A percentile compares a stretch with the other conserved stretches of the same genome.
phyloP scores from a whole-genome alignment of 2,797 vertebrate species.

The Xenopus petersii region DNA sequence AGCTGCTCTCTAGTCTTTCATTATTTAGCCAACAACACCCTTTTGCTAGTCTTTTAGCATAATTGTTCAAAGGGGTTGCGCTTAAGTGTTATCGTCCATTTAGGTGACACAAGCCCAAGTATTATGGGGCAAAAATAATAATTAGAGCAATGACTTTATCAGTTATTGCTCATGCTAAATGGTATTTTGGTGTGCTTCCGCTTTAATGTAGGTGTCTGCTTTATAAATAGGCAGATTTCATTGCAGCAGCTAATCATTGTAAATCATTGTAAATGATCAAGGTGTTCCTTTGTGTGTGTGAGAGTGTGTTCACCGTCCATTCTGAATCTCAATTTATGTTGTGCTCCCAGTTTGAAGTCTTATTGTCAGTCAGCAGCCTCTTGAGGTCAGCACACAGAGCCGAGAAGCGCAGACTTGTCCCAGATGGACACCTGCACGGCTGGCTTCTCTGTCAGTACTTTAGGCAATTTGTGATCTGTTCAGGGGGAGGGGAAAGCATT shows the following conservation, averaged over 20 bases:
- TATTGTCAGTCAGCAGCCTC: slow-evolving; percentile 51
- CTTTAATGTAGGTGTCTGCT: background rate
- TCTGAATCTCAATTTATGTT: slow-evolving; percentile 51
- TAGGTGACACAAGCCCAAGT: no score
- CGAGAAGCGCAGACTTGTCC: slow-evolving; percentile 56
- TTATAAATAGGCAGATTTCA: background rate
- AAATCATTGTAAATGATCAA: slow-evolving; percentile 41
- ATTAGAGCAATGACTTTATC: no score
- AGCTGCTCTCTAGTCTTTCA: no score
- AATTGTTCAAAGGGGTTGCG: no score
- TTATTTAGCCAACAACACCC: no score
- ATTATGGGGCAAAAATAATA: no score
- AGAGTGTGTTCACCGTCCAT: background rate
- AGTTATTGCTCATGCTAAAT: no score
- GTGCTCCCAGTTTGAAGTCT: slow-evolving; percentile 47
- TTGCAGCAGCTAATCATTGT: background rate
- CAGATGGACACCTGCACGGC: slow-evolving; percentile 64
- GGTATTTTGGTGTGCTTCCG: no score
- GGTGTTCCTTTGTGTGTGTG: slow-evolving; percentile 16
- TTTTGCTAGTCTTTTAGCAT: no score
- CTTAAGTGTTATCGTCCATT: no score
- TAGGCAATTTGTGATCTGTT: slow-evolving; percentile 65
- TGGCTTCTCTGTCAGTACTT: slow-evolving; percentile 58
- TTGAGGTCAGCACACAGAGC: slow-evolving; percentile 56
- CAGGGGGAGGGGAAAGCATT: slow-evolving; percentile 49